Conservation (phyloP, 2,888 invertebrate genomes). For the Abscondita cerata region DNA sequence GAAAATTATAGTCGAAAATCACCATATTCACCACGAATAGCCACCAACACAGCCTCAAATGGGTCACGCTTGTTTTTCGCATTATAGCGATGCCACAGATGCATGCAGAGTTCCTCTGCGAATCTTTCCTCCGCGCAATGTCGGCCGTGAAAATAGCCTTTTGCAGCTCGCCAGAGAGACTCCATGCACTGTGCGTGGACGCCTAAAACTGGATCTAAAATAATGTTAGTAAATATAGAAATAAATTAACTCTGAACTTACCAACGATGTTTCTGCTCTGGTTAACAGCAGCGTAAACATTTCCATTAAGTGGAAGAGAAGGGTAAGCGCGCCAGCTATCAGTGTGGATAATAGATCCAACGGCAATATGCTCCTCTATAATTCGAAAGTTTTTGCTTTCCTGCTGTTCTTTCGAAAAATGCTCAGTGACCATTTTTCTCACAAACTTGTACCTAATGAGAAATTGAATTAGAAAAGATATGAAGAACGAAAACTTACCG, state of each 20-base stretch:
- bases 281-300: constrained; percentile 26
- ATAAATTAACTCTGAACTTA: too few relatives aligned
- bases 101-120: too few relatives aligned
- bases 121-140: too few relatives aligned
- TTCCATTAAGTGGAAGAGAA: neutral
- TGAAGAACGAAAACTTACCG: neutral
- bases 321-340: neutral
- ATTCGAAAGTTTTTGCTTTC: too few relatives aligned
- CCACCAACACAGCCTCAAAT: too few relatives aligned
- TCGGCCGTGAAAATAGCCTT: too few relatives aligned
- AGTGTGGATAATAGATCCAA: neutral
- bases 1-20: too few relatives aligned
- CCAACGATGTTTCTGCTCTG: neutral
- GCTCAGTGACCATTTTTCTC: neutral
- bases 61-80: too few relatives aligned
- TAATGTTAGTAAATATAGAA: neutral
- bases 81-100: too few relatives aligned
- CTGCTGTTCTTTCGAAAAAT: neutral
- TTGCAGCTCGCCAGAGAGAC: too few relatives aligned
- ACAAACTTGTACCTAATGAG: too few relatives aligned
- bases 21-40: too few relatives aligned
- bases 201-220: neutral
- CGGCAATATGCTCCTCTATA: neutral
- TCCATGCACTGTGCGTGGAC: neutral
- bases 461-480: neutral